Evolutionary conservation across 2,888 invertebrate genomes (phyloP), one percentile per base, ranked within the genome.

Genomic region (Caenorhabditis sp.): DNA sequence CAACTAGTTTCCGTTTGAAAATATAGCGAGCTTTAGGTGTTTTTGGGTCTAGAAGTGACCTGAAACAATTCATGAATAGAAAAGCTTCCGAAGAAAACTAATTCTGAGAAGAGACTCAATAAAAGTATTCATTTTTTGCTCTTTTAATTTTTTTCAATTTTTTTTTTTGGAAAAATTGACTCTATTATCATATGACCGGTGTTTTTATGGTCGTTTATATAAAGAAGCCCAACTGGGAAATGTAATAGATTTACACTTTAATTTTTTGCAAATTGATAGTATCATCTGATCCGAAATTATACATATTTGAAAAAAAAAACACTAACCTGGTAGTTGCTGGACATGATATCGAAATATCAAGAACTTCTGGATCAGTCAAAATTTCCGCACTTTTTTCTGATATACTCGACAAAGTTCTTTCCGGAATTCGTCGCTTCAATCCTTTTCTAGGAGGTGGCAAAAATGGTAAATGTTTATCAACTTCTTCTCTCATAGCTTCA

Each of bases 381-480:
- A 80, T 73, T 67, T 81, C 81, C 4, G 74, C 79, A 27, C 80
- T 80, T 43, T 81, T 81, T 62, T 81, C 81, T 0, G 81, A 81
- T 21, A 81, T 81, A 24, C 80, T 80, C 5, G 75, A 75, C n/a
- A 81, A 49, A 19, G 71, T 71, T 58, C 76, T 51, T 53, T 69
- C 76, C 1, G 72, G 71, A 58, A 53, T 58, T 50, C 76, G 43
- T n/a, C 69, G 37, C 31, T 61, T 58, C 8, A 53, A 50, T 49
- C 58, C 26, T 50, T 57, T 51, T 37, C 62, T 60, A 36, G 61
- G 57, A 19, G 69, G 58, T 37, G 63, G 57, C 1, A 67, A 53
- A 19, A 61, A 61, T 36, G 64, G 57, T 51, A 59, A 19, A 26
- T 64, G 23, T 49, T 26, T 19, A 53, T 36, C n/a, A 58, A 55